Evolutionary conservation across 2,888 invertebrate genomes (phyloP).

Genomic region (Nesidiocoris tenuis): DNA sequence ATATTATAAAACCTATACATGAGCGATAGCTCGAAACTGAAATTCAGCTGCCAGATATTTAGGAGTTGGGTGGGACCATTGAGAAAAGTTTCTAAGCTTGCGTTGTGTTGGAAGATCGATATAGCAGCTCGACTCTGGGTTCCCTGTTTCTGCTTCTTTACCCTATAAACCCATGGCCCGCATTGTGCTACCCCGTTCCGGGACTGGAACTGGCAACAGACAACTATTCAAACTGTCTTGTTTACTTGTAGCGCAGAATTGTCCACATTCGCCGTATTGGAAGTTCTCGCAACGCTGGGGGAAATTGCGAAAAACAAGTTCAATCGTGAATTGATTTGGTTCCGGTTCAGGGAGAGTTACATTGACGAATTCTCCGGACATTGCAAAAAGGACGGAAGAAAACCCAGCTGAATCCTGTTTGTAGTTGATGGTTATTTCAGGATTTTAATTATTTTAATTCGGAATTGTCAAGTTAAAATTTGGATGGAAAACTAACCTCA

Average conservation of each 20-base stretch:
- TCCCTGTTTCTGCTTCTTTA: not conserved
- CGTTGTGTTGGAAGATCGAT: not conserved
- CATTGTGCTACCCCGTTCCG: not conserved
- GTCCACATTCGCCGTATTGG: not conserved
- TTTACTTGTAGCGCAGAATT: no score
- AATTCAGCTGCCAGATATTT: not conserved
- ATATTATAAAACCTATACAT: not conserved
- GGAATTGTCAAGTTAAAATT: no score
- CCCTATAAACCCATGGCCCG: not conserved
- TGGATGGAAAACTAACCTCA: no score
- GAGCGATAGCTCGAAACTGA: not conserved
- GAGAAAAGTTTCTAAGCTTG: not conserved
- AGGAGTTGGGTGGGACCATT: not conserved
- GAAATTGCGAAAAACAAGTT: not conserved
- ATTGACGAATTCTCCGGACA: no score
- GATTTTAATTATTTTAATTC: no score
- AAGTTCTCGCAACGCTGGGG: not conserved
- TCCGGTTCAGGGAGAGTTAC: no score
- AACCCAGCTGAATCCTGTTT: no score
- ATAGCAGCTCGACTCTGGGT: not conserved
- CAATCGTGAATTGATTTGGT: no score
- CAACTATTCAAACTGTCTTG: not conserved
- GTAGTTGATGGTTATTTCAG: no score
- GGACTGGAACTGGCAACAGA: not conserved
- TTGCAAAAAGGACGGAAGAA: no score